These are phyloP conservation scores for Pseudochaenichthys georgianus DNA, from an alignment of 2,797 vertebrate genomes.

Conservation along the genomic window DNA sequence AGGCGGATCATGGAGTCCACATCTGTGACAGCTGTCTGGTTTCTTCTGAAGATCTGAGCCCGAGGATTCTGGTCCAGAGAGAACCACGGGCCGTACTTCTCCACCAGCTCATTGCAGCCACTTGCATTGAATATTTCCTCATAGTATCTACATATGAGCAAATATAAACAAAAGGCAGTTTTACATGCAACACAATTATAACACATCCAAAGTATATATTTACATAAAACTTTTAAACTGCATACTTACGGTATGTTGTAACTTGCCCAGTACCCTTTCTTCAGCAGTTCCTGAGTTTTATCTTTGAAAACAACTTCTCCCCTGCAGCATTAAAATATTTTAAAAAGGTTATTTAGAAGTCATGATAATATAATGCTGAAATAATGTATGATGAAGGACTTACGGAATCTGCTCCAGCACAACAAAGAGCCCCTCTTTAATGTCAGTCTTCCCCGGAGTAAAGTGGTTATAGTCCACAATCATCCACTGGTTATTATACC, in stretches of 20 bases:
- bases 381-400: slow-evolving; percentile 63
- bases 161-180: neutral
- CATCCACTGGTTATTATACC: slow-evolving; percentile 99
- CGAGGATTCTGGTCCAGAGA: slow-evolving; percentile 90
- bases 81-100: slow-evolving; percentile 93
- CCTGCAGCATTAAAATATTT: slow-evolving; percentile 74
- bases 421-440: slow-evolving; percentile 82
- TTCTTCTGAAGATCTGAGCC: slow-evolving; percentile 92
- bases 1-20: slow-evolving; percentile 91
- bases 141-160: slow-evolving; percentile 85
- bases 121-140: slow-evolving; percentile 91
- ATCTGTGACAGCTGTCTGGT: slow-evolving; percentile 89
- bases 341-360: neutral
- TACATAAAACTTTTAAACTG: neutral
- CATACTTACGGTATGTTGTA: slow-evolving; percentile 93
- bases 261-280: slow-evolving; percentile 94
- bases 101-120: slow-evolving; percentile 88
- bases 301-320: slow-evolving; percentile 87
- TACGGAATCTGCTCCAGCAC: slow-evolving; percentile 97
- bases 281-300: slow-evolving; percentile 88
- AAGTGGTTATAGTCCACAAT: slow-evolving; percentile 94
- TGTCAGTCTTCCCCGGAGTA: slow-evolving; percentile 70
- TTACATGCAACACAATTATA: neutral
- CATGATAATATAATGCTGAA: neutral
- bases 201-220: neutral